Conservation (phyloP, 2,113 vertebrate species). For the Ceyx margarethae region DNA sequence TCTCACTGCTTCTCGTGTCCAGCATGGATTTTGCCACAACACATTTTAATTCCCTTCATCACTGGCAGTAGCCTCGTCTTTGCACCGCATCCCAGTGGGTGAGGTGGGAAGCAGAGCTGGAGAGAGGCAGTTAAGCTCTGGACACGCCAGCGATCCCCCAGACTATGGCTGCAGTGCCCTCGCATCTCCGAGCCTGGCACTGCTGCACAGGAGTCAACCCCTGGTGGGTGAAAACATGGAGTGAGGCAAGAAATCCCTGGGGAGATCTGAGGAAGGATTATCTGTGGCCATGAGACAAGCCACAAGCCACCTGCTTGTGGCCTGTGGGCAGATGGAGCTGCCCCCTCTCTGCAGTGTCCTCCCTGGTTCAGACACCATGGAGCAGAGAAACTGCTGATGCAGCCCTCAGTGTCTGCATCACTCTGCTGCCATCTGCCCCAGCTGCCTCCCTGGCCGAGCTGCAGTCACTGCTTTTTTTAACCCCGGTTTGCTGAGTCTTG, state of each 20-base stretch:
- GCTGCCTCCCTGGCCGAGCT: constrained; percentile 60
- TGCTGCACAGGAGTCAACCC: neutral
- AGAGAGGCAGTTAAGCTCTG: neutral
- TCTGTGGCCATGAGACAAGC: neutral
- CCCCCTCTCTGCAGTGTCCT: constrained; percentile 20
- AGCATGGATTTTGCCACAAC: neutral
- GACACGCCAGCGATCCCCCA: neutral
- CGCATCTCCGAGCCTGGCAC: neutral
- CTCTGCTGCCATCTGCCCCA: constrained; percentile 64
- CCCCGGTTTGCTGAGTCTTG: constrained; percentile 63
- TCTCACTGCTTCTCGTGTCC: neutral
- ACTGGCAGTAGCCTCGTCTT: fast-evolving
- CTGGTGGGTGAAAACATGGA: neutral
- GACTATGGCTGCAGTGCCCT: fast-evolving
- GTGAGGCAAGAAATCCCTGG: no score
- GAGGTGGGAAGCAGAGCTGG: neutral
- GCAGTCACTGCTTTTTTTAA: constrained; percentile 61
- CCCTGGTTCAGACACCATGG: constrained; percentile 42
- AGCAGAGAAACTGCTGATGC: constrained; percentile 67
- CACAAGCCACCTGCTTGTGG: constrained; percentile 32
- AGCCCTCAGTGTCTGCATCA: constrained; percentile 48
- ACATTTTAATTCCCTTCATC: neutral
- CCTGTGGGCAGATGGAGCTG: neutral
- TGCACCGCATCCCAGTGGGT: neutral
- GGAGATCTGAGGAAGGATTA: neutral